Percentiles rank a stretch among this genome's conserved stretches.
Conservation (phyloP, 2,797 vertebrate species). For the Odontamblyopus lacepedii region DNA sequence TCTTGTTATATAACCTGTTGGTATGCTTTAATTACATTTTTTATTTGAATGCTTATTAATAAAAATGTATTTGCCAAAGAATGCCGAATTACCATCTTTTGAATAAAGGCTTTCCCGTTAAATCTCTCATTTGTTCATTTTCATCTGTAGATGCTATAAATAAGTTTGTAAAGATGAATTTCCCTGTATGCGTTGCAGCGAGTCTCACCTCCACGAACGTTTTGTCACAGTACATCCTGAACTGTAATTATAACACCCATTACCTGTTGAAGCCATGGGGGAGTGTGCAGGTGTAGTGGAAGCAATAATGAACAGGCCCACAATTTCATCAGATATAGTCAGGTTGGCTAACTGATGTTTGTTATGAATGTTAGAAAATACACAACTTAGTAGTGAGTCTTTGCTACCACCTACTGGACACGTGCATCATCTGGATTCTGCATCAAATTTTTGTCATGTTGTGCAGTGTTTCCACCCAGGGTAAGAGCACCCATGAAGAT, state of each 20-base stretch:
- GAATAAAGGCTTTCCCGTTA: neutral
- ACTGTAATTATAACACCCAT: neutral
- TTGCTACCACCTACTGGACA: conserved; percentile 58
- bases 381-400: conserved; percentile 18
- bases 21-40: neutral
- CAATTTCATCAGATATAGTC: neutral
- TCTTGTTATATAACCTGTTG: neutral
- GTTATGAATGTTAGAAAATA: neutral
- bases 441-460: neutral
- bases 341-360: neutral
- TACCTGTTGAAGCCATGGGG: neutral
- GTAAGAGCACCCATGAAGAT: too few relatives aligned
- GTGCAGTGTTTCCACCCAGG: too few relatives aligned
- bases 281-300: neutral
- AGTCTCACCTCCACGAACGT: neutral
- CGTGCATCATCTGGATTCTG: conserved; percentile 13
- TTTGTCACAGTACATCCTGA: neutral
- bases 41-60: neutral
- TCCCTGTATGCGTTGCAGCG: neutral
- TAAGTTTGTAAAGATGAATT: neutral
- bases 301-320: neutral
- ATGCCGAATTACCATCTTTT: neutral
- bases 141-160: neutral
- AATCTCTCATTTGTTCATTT: neutral
- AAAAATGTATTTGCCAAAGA: neutral